A percentile compares a stretch with the other conserved stretches of the same genome.
phyloP scores from a whole-genome alignment of 2,113 vertebrate species.

The Platysteira castanea region DNA sequence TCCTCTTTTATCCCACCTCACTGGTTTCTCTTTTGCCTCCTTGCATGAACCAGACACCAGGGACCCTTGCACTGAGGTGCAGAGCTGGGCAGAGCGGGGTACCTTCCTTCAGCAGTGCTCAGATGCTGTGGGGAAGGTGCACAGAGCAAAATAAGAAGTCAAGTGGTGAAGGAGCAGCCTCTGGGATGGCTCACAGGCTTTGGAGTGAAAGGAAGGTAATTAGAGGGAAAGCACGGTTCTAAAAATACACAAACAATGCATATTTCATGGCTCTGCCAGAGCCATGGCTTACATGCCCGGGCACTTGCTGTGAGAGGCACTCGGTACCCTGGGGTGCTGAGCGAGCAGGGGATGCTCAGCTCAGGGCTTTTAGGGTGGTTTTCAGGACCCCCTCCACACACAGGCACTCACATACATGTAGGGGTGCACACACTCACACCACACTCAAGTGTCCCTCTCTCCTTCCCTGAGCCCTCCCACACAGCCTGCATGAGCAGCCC shows the following conservation, averaged over 20 bases:
- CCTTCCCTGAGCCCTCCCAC: neutral
- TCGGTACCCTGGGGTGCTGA: neutral
- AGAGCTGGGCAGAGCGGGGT: neutral
- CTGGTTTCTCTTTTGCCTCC: neutral
- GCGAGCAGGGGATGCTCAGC: neutral
- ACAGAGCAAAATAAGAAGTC: neutral
- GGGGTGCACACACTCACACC: neutral
- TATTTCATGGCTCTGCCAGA: neutral
- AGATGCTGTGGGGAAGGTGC: neutral
- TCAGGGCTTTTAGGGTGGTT: neutral
- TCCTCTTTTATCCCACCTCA: neutral
- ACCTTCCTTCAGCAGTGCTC: neutral
- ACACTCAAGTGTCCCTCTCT: too few species aligned
- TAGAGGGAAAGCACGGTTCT: neutral
- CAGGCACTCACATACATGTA: rapidly evolving
- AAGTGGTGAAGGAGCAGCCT: neutral
- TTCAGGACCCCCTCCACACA: neutral
- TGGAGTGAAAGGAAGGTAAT: neutral
- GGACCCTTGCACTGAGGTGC: neutral
- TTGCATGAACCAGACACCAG: neutral
- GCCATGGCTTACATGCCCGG: neutral
- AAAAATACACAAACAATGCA: neutral
- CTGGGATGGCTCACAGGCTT: neutral
- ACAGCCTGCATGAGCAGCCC: rapidly evolving
- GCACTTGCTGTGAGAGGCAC: neutral